Conservation (phyloP, 2,888 invertebrate species). For the Carabus problematicus region DNA sequence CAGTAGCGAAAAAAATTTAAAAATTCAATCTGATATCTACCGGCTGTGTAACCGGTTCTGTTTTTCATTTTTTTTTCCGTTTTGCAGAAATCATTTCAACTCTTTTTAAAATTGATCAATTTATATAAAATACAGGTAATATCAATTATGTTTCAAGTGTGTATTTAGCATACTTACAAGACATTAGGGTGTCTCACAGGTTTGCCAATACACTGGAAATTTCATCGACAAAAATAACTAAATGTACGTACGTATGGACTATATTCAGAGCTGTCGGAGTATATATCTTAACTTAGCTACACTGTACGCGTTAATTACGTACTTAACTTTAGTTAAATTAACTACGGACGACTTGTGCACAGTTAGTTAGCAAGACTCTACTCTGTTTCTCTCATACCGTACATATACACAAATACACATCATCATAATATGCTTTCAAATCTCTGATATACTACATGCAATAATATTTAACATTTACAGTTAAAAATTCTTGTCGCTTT, state of each 20-base stretch:
- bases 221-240: conserved; percentile 5
- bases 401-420: too few species aligned
- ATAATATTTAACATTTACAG: too few species aligned
- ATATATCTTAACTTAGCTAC: too few species aligned
- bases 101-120: conserved; percentile 33
- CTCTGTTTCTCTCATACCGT: too few species aligned
- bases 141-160: conserved; percentile 30
- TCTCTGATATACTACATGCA: too few species aligned
- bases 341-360: too few species aligned
- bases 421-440: too few species aligned
- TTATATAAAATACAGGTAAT: conserved; percentile 38
- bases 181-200: conserved; percentile 15
- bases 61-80: conserved; percentile 4
- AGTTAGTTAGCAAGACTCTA: too few species aligned
- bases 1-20: conserved; percentile 14
- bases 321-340: too few species aligned
- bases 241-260: not conserved
- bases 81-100: conserved; percentile 20
- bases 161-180: conserved; percentile 39
- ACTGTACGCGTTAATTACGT: too few species aligned
- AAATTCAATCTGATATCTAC: conserved; percentile 10
- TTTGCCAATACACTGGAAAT: not conserved
- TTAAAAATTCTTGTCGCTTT: too few species aligned
- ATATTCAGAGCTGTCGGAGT: too few species aligned
- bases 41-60: not conserved